Conservation (phyloP, 2,797 vertebrate species). For the Gouania willdenowi region DNA sequence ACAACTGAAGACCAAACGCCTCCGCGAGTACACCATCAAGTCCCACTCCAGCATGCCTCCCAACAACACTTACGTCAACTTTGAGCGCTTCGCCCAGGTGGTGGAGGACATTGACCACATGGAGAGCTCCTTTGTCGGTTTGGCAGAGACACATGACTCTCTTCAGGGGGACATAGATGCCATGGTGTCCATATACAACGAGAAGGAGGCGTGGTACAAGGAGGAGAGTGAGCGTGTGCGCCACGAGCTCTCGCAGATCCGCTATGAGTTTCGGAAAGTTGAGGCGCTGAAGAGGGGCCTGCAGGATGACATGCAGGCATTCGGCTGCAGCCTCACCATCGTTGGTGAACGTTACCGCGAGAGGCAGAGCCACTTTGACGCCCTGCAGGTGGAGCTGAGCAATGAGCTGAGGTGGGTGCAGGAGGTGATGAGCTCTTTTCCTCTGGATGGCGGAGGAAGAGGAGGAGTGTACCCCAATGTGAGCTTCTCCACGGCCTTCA, state of each 20-base stretch:
- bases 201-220: constrained; percentile 93
- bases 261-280: constrained; percentile 87
- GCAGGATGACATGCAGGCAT: constrained; percentile 76
- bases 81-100: constrained; percentile 86
- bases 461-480: constrained; percentile 39
- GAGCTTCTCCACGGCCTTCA: constrained; percentile 65
- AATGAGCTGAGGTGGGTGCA: constrained; percentile 84
- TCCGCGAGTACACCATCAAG: constrained; percentile 93
- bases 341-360: constrained; percentile 71
- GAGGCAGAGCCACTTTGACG: constrained; percentile 76
- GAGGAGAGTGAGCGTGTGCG: constrained; percentile 83
- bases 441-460: constrained; percentile 15
- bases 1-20: constrained; percentile 87
- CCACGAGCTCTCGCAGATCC: constrained; percentile 86
- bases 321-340: constrained; percentile 57
- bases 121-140: constrained; percentile 67
- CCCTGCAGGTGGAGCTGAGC: constrained; percentile 79
- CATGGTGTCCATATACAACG: constrained; percentile 85
- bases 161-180: constrained; percentile 86
- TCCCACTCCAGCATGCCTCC: constrained; percentile 93
- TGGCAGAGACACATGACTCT: constrained; percentile 71
- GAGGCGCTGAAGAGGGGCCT: constrained; percentile 81
- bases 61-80: constrained; percentile 92
- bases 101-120: constrained; percentile 81
- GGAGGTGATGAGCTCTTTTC: constrained; percentile 78